Percentiles rank a stretch among this genome's conserved stretches.
phyloP scores from a whole-genome alignment of 2,888 invertebrate genomes.

The Epirrhoe alternata region DNA sequence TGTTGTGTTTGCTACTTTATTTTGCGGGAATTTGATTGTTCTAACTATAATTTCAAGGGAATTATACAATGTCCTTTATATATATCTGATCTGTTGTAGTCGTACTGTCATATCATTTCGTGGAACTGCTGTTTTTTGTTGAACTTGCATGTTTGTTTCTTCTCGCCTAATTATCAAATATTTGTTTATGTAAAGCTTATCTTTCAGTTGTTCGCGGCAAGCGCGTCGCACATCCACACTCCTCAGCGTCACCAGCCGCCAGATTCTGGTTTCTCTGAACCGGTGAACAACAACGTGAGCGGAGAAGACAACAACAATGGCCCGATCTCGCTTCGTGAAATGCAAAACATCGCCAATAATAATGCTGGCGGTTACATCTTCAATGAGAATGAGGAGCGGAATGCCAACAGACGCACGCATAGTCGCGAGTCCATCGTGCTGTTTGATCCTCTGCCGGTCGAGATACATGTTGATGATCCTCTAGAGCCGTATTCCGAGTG shows the following conservation, averaged over 20 bases:
- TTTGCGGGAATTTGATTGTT: conserved; percentile 6
- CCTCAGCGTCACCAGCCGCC: conserved; percentile 71
- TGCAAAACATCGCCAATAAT: conserved; percentile 85
- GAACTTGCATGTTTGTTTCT: background rate
- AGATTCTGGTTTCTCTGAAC: conserved; percentile 77
- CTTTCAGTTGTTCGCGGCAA: conserved; percentile 73
- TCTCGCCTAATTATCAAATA: background rate
- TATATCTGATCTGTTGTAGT: background rate
- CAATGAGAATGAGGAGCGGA: conserved; percentile 80
- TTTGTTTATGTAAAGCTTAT: conserved; percentile 1
- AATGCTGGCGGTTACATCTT: conserved; percentile 82
- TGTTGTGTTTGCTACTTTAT: conserved; percentile 14
- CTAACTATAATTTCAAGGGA: conserved; percentile 6
- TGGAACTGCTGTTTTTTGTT: conserved; percentile 7
- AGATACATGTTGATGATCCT: conserved; percentile 69
- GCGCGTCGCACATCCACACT: conserved; percentile 74
- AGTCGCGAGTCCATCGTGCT: conserved; percentile 77
- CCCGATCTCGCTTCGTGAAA: conserved; percentile 82
- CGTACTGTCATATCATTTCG: conserved; percentile 5
- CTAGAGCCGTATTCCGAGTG: conserved; percentile 75
- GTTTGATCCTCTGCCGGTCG: conserved; percentile 74
- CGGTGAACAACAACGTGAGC: conserved; percentile 76
- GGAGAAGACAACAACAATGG: conserved; percentile 85
- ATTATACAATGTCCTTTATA: conserved; percentile 4
- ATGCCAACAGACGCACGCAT: conserved; percentile 71